These are phyloP conservation scores for Keiferia lycopersicella DNA, from an alignment of 2,888 invertebrate species.

Conservation along the genomic window DNA sequence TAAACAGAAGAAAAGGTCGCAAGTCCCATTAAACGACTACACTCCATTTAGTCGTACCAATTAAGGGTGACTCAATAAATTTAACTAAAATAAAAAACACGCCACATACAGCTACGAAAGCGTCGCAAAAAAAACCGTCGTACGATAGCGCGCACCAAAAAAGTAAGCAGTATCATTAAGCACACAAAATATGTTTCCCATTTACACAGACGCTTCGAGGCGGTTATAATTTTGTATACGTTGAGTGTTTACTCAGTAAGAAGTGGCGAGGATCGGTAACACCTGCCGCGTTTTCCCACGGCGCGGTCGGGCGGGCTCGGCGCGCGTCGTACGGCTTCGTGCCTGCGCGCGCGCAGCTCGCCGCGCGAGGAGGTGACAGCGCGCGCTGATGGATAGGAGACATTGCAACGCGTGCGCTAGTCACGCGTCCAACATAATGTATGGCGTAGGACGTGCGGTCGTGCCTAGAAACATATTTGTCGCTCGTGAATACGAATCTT, in stretches of 20 bases:
- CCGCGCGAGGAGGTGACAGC: constrained; percentile 42
- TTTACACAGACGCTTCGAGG: constrained; percentile 77
- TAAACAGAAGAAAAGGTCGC: constrained; percentile 52
- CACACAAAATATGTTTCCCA: constrained; percentile 81
- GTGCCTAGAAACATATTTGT: background rate
- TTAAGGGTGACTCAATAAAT: constrained; percentile 69
- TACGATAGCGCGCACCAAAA: constrained; percentile 74
- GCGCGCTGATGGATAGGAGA: constrained; percentile 42
- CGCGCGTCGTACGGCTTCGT: constrained; percentile 50
- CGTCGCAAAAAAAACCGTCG: constrained; percentile 68
- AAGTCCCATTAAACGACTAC: constrained; percentile 51
- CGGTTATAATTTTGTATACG: constrained; percentile 81
- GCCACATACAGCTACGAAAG: constrained; percentile 52
- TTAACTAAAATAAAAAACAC: constrained; percentile 60
- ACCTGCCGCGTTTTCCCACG: constrained; percentile 81
- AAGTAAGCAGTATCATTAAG: constrained; percentile 79
- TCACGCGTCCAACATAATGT: constrained; percentile 54
- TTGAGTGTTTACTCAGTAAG: constrained; percentile 80
- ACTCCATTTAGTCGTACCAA: constrained; percentile 64
- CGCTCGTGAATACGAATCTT: background rate
- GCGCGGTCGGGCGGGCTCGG: constrained; percentile 59
- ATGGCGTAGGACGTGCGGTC: background rate
- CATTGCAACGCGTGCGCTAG: constrained; percentile 46
- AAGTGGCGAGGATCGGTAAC: constrained; percentile 77
- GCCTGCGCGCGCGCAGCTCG: constrained; percentile 38